Base-by-base conservation (phyloP, 2,797 vertebrate species). In the Sylvia borin region DNA sequence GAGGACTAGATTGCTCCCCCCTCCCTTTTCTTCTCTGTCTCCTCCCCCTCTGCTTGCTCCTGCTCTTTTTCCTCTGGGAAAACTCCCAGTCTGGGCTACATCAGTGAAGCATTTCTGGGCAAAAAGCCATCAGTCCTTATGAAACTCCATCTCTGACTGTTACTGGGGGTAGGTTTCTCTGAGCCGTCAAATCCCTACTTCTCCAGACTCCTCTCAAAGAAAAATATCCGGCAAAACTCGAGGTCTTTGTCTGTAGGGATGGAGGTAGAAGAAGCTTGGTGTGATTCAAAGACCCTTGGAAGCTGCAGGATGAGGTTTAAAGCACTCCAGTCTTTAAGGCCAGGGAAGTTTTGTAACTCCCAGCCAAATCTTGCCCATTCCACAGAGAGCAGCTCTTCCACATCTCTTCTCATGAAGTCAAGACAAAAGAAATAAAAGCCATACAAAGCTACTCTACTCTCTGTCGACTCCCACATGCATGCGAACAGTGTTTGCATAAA, bases 61-160 rank as follows among this genome's bases (percentile, higher is more conserved):
- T 79, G 21, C 34, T 75, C 53, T 73, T 94, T 85, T 90, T 94
- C 65, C 61, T 78, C 77, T 91, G 85, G 48, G 87, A 94, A 83
- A 90, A 91, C 64, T 83, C 78, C 62, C 78, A 91, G 87, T 74
- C 93, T 95, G 87, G 85, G 76, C 72, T 88, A 77, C 68, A 92
- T 92, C 90, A 92, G 47, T 29, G 71, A 84, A 95, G 16, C 24
- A 76, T 93, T 95, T 92, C 93, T 93, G 80, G 92, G 93, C 95
- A 96, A 78, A 79, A 86, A 93, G 95, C 92, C 90, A 95, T 45
- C 53, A 92, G 34, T 70, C 67, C 51, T 93, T 36, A 82, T 61
- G 92, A 73, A 90, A 61, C 71, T 92, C 53, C 83, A 68, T 82
- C 81, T 90, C 90, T 60, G 25, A 55, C 67, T 68, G 6, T 75